Percentiles rank a stretch among this genome's conserved stretches.
Evolutionary conservation across 2,888 invertebrate genomes (phyloP).

Genomic region (Elysia crispata): DNA sequence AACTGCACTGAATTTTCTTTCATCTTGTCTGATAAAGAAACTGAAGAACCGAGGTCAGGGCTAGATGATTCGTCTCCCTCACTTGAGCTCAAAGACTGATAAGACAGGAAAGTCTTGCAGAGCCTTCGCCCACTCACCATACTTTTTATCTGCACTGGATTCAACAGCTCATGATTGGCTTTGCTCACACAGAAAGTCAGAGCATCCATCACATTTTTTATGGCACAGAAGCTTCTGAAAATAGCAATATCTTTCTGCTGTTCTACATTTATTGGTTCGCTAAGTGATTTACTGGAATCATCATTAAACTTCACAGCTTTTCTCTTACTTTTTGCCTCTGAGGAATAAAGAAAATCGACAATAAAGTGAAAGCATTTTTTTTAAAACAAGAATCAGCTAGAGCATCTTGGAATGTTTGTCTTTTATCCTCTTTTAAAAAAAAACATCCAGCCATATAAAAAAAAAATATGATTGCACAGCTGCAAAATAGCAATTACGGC

Average conservation of each 20-base stretch:
- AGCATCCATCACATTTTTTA: conserved; percentile 72
- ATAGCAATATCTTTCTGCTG: conserved; percentile 69
- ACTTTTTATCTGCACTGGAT: conserved; percentile 58
- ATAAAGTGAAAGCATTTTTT: not conserved
- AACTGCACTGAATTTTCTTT: conserved; percentile 47
- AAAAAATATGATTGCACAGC: too few relatives aligned
- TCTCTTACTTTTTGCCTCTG: conserved; percentile 51
- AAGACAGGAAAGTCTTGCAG: conserved; percentile 42
- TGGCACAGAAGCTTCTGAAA: conserved; percentile 69
- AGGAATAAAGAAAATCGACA: conserved; percentile 17
- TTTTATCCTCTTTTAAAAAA: too few relatives aligned
- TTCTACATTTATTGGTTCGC: conserved; percentile 64
- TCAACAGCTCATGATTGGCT: conserved; percentile 60
- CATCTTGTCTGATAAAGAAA: too few relatives aligned
- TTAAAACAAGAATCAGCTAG: too few relatives aligned
- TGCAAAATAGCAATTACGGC: too few relatives aligned
- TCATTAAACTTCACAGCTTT: conserved; percentile 67
- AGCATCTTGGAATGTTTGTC: too few relatives aligned
- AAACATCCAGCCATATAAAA: too few relatives aligned
- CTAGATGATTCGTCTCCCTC: conserved; percentile 56
- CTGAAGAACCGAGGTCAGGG: not conserved
- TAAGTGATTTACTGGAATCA: conserved; percentile 27
- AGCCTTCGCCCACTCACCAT: conserved; percentile 39
- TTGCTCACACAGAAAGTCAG: conserved; percentile 68
- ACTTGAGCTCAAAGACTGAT: conserved; percentile 52